phyloP scores from a whole-genome alignment of 2,888 invertebrate species.

The Mesopsocus fuscifrons region DNA sequence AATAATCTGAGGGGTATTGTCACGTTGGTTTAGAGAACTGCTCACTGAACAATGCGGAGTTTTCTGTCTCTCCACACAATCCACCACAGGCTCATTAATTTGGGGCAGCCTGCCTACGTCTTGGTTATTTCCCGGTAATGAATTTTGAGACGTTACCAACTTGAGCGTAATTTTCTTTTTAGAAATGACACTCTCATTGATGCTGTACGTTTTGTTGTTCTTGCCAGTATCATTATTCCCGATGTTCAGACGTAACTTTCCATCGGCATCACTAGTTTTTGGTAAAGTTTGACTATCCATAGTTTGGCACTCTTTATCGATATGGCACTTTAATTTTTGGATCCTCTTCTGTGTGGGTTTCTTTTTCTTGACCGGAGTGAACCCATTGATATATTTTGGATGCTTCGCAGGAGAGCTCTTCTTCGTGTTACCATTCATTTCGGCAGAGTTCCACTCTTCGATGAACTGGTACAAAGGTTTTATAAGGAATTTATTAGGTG shows the following conservation, averaged over 20 bases:
- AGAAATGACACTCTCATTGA: slow-evolving; percentile 5
- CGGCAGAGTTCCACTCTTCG: neutral
- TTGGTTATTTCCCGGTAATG: too few relatives aligned
- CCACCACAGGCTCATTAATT: neutral
- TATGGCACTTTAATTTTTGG: neutral
- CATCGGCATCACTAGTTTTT: neutral
- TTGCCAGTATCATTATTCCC: slow-evolving; percentile 7
- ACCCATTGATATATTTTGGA: slow-evolving; percentile 5
- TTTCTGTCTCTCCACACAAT: neutral
- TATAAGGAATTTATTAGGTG: neutral
- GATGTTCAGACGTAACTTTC: slow-evolving; percentile 6
- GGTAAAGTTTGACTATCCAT: neutral
- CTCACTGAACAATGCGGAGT: neutral
- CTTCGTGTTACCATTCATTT: neutral
- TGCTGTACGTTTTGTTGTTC: neutral
- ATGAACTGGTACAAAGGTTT: slow-evolving; percentile 2
- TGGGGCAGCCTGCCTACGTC: neutral
- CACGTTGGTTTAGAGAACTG: neutral
- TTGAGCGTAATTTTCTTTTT: slow-evolving; percentile 4
- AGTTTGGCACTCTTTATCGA: slow-evolving; percentile 1
- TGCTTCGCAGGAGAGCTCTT: neutral
- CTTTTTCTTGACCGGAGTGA: slow-evolving; percentile 9
- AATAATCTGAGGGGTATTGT: neutral
- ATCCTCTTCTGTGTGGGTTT: neutral
- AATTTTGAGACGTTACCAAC: neutral